Percentiles rank a stretch among this genome's conserved stretches.
phyloP scores from a whole-genome alignment of 92 coral and sea anemone species.

The Umimayanthus kanabou region DNA sequence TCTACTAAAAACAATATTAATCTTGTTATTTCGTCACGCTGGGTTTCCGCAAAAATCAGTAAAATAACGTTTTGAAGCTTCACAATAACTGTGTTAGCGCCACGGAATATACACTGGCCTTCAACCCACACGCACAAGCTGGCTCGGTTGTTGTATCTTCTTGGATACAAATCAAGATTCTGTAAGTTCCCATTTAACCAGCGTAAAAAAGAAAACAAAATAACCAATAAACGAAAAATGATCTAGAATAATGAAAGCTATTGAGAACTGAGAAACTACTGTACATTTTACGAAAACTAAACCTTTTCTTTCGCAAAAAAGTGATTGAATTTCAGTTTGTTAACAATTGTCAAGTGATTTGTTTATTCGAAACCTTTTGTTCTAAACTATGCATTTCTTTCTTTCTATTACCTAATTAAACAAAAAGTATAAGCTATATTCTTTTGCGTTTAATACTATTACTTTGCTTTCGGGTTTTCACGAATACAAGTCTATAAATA shows the following conservation, averaged over 20 bases:
- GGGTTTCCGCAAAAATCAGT: neutral
- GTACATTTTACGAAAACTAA: neutral
- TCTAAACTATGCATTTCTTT: too few relatives aligned
- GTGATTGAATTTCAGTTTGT: neutral
- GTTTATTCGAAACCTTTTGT: too few relatives aligned
- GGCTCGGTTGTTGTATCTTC: neutral
- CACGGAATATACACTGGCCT: too few relatives aligned
- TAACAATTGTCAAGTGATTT: neutral
- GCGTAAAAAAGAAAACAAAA: neutral
- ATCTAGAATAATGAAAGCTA: too few relatives aligned
- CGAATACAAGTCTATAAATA: neutral
- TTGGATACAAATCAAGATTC: neutral
- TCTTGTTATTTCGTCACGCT: neutral
- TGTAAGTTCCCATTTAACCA: neutral
- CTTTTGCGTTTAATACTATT: too few relatives aligned
- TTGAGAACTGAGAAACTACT: too few relatives aligned
- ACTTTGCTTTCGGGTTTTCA: neutral
- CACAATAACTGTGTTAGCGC: neutral
- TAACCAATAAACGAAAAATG: too few relatives aligned
- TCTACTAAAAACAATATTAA: neutral
- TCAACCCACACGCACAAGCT: neutral
- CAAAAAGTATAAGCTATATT: too few relatives aligned
- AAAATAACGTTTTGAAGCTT: neutral
- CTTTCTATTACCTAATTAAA: too few relatives aligned
- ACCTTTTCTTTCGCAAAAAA: neutral